Evolutionary conservation across 1,140 invertebrate species (phyloP), one percentile per base, ranked within the genome.

Genomic region (Philopotamus ludificatus): DNA sequence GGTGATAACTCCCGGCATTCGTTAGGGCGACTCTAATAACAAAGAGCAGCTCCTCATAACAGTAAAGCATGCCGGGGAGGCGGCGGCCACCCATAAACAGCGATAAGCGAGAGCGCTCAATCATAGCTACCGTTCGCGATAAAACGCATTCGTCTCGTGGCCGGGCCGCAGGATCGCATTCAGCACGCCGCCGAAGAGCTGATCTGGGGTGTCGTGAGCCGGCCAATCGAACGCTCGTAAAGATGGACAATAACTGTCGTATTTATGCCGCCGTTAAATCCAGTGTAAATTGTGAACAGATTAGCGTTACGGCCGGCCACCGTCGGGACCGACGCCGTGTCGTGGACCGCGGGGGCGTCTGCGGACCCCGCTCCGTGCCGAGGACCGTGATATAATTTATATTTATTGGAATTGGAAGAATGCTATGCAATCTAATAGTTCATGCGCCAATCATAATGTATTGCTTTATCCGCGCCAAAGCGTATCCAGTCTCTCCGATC

Each of bases 41-140:
- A 25, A 54, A 25, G 20, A 21, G 51, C 51, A 25, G 20, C 8
- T 23, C 20, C 44, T 60, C 57, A 60, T 60, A 60, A 60, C 57
- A 44, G 2, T 60, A 60, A 60, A 60, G 42, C 21, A 47, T 23
- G 23, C n/a, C 23, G 15, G 23, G n/a, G n/a, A n/a, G n/a, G n/a
- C n/a, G n/a, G n/a, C n/a, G n/a, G 57, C 28, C 26, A 47, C 12
- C 42, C n/a, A 60, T 60, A 60, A 60, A 44, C 22, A 44, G 47
- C 18, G 53, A 57, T 53, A 22, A 21, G 15, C 9, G 18, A 16
- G n/a, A n/a, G n/a, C n/a, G n/a, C n/a, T n/a, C n/a, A n/a, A n/a
- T n/a, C n/a, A n/a, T n/a, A n/a, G 18, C 45, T n/a, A 21, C 44
- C 44, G 44, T 18, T 44, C 18, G 41, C 18, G 18, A 44, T 44